These are phyloP conservation scores for Macrobrachium rosenbergii DNA, from an alignment of 1,140 invertebrate species.

Conservation along the genomic window DNA sequence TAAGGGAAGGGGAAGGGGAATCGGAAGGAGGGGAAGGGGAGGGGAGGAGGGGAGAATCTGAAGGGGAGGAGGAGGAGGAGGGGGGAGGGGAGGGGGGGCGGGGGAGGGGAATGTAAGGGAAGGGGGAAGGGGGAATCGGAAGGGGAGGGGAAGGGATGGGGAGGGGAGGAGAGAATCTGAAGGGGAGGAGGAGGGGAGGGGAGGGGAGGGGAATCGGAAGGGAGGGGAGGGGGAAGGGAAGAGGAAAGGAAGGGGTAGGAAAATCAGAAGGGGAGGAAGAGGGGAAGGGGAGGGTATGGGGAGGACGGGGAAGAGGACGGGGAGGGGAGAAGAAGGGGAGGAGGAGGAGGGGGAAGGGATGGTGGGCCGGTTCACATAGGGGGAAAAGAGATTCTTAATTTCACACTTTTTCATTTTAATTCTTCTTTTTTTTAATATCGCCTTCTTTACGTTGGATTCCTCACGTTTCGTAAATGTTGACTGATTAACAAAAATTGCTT, in stretches of 20 bases:
- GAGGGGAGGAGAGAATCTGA: neutral
- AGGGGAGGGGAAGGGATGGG: neutral
- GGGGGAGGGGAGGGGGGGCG: neutral
- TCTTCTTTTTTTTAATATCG: too few relatives aligned
- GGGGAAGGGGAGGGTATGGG: neutral
- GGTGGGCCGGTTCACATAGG: neutral
- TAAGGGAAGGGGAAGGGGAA: neutral
- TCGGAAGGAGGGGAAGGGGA: neutral
- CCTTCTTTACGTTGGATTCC: too few relatives aligned
- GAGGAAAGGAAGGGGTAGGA: too few relatives aligned
- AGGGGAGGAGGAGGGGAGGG: too few relatives aligned
- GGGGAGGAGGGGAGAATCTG: neutral
- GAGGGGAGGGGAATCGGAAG: too few relatives aligned
- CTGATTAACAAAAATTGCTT: too few relatives aligned
- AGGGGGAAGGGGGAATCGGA: neutral
- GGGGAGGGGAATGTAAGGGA: neutral
- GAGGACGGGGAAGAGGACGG: neutral
- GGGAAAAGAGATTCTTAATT: neutral
- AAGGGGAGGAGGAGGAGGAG: too few relatives aligned
- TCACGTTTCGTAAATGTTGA: too few relatives aligned
- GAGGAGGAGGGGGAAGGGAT: neutral
- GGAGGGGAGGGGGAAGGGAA: neutral
- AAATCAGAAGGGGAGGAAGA: neutral
- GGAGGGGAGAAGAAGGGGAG: neutral
- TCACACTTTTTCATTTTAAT: too few relatives aligned